A percentile compares a stretch with the other conserved stretches of the same genome.
These are phyloP conservation scores for Cynoglossus semilaevis DNA, from an alignment of 2,113 vertebrate genomes.

Conservation along the genomic window DNA sequence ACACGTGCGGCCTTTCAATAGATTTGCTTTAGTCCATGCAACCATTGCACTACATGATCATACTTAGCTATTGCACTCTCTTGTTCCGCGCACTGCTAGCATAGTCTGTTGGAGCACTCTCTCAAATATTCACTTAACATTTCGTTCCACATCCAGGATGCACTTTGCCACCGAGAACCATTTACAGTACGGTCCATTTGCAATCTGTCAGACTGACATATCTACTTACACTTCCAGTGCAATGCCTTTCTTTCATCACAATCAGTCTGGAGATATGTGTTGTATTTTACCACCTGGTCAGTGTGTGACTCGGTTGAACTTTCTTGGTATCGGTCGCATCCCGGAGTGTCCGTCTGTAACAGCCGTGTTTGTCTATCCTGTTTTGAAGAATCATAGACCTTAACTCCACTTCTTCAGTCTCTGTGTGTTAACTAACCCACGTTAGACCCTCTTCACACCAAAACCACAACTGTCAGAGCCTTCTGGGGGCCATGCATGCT, in stretches of 20 bases:
- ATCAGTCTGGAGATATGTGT: conserved; percentile 15
- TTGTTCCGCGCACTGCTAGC: conserved; percentile 71
- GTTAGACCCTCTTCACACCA: conserved; percentile 29
- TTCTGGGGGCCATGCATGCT: conserved; percentile 19
- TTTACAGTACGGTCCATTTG: conserved; percentile 15
- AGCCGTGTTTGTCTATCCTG: conserved; percentile 71
- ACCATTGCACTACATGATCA: conserved; percentile 70
- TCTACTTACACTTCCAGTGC: conserved; percentile 27
- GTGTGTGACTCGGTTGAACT: conserved; percentile 26
- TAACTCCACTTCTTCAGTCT: conserved; percentile 44
- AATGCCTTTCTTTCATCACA: conserved; percentile 52
- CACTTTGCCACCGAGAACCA: conserved; percentile 53
- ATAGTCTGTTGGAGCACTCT: conserved; percentile 75
- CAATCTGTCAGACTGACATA: conserved; percentile 14
- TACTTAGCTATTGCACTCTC: conserved; percentile 69
- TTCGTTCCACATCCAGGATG: conserved; percentile 66
- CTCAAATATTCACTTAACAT: conserved; percentile 75
- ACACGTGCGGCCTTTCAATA: conserved; percentile 61
- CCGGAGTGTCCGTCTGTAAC: conserved; percentile 67
- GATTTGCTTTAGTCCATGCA: conserved; percentile 67
- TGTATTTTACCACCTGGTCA: conserved; percentile 25
- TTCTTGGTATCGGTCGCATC: conserved; percentile 65
- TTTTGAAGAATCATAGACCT: conserved; percentile 68
- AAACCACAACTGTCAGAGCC: conserved; percentile 35
- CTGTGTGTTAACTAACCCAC: conserved; percentile 39